Conservation (phyloP, 2,113 vertebrate species). For the Phaetusa simplex region DNA sequence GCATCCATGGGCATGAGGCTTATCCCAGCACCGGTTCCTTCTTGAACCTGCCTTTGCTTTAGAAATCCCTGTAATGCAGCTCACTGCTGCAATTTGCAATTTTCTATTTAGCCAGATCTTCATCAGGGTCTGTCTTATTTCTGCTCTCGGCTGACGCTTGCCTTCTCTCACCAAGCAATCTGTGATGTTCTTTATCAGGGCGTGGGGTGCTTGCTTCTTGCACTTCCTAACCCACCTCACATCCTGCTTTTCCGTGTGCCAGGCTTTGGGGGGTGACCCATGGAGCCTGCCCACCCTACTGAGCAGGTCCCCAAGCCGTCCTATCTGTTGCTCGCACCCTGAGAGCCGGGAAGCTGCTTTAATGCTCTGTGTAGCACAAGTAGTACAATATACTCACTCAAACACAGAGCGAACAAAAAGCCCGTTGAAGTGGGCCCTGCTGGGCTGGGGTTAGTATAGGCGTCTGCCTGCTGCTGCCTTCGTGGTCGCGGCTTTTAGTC, state of each 20-base stretch:
- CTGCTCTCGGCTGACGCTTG: background rate
- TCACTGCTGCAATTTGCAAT: background rate
- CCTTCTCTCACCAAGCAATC: background rate
- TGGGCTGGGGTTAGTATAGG: background rate
- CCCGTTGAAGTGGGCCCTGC: background rate
- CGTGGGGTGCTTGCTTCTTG: background rate
- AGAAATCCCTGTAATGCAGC: background rate
- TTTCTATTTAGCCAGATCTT: background rate
- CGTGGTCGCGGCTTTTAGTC: background rate
- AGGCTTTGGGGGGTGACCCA: background rate
- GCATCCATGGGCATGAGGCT: background rate
- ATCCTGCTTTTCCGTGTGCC: background rate
- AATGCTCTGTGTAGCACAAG: background rate
- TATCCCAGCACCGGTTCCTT: background rate
- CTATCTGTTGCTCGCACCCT: background rate
- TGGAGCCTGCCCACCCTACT: background rate
- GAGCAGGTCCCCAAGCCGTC: rapidly evolving
- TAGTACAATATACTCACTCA: background rate
- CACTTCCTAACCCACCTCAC: background rate
- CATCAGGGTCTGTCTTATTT: background rate
- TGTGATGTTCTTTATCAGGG: background rate
- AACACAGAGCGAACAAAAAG: background rate
- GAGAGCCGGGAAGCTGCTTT: background rate
- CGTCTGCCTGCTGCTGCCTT: background rate
- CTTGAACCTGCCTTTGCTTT: background rate